Evolutionary conservation across 2,113 vertebrate genomes (phyloP), one percentile per base, ranked within the genome.

Genomic region (Lepisosteus oculatus): DNA sequence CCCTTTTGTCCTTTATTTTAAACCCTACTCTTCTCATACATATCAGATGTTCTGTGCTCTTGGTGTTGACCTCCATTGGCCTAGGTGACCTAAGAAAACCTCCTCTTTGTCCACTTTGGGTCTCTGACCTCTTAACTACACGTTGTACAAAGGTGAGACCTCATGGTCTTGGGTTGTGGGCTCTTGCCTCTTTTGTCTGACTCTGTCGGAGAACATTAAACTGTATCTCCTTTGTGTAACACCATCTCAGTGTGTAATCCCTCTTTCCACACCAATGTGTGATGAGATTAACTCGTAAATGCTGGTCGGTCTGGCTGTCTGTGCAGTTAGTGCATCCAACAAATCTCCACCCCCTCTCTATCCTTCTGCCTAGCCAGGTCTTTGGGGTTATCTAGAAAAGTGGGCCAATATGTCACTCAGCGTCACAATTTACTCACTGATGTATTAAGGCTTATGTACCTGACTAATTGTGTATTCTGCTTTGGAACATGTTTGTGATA

Each of bases 221-320:
- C 79, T 76, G 82, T 82, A 81, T 85, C 85, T 85, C 83, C 61
- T 87, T 90, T 90, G 86, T 90, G 78, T 79, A 12, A 54, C 69
- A 72, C 70, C 12, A 11, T 74, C 74, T 79, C 81, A 75, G 76
- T 71, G 55, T 85, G 83, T 88, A 87, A 89, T 88, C 85, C 85
- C 83, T 74, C 83, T 85, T 83, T 89, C 82, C 83, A 82, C 80
- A 79, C 77, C 85, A 86, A 86, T 83, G 83, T 29, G 29, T 80
- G 79, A 78, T 73, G 82, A 81, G 89, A 91, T 91, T 88, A 89
- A 79, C 84, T 80, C 79, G 73, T 81, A 85, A 86, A 85, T 87
- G 81, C 82, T 83, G 81, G 82, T 79, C 85, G 83, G 87, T 88
- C 82, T 80, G 76, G 76, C 81, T 82, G 84, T 86, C 86, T 80